phyloP scores from a whole-genome alignment of 2,888 invertebrate genomes.

The Aphodius granarius region DNA sequence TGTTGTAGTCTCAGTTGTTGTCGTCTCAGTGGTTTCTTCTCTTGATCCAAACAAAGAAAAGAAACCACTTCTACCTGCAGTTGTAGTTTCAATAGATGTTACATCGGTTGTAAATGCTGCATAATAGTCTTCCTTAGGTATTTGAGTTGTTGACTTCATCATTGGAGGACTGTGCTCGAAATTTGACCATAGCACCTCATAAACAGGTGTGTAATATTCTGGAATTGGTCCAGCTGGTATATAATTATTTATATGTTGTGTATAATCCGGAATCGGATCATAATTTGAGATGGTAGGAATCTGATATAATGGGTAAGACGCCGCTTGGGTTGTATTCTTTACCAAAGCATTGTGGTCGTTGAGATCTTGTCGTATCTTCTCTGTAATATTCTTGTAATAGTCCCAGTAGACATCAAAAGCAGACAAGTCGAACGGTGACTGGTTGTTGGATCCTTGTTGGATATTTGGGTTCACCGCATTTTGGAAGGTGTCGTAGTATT shows the following conservation, averaged over 20 bases:
- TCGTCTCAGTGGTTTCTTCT: background rate
- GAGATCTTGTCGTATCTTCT: background rate
- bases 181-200: background rate
- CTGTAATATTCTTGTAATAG: background rate
- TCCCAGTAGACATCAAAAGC: background rate
- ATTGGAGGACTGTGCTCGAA: background rate
- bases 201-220: background rate
- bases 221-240: background rate
- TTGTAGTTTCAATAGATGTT: background rate
- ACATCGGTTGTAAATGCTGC: background rate
- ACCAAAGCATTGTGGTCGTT: background rate
- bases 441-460: background rate
- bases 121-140: background rate
- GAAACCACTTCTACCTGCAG: background rate
- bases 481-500: background rate
- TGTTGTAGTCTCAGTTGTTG: background rate
- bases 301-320: background rate
- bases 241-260: background rate
- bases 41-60: background rate
- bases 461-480: background rate
- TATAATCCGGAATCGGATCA: no score
- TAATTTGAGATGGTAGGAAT: background rate
- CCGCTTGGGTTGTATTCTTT: background rate
- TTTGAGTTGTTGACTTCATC: background rate
- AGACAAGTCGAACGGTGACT: background rate